These are phyloP conservation scores for Sabellastarte sp. DNA, from an alignment of 2,888 invertebrate genomes.

Conservation along the genomic window DNA sequence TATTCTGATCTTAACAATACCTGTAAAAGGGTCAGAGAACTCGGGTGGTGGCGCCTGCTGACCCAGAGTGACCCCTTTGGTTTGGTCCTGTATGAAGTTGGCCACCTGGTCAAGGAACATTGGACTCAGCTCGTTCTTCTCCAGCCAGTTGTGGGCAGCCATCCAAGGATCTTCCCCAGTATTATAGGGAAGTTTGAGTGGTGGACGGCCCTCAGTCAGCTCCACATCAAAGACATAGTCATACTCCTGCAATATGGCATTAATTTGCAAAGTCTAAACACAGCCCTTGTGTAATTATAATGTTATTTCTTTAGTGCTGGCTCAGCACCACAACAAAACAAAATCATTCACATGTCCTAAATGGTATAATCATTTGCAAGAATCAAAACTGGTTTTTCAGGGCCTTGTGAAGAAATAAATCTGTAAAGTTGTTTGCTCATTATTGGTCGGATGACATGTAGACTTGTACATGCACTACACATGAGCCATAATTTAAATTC, in stretches of 20 bases:
- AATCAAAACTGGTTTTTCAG: too few relatives aligned
- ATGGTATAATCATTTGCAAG: too few relatives aligned
- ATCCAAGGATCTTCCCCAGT: constrained; percentile 86
- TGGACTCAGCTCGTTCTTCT: constrained; percentile 79
- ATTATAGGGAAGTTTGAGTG: constrained; percentile 89
- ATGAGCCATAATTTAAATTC: too few relatives aligned
- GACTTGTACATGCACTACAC: too few relatives aligned
- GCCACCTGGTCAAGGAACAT: constrained; percentile 85
- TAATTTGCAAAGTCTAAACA: neutral
- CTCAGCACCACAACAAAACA: too few relatives aligned
- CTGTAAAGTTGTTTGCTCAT: too few relatives aligned
- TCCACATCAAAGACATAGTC: constrained; percentile 97
- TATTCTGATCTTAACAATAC: constrained; percentile 52
- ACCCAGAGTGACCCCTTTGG: constrained; percentile 62
- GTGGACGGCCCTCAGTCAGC: constrained; percentile 83
- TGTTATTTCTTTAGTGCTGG: neutral
- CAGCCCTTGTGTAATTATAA: neutral
- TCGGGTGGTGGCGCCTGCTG: constrained; percentile 36
- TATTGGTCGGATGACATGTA: too few relatives aligned
- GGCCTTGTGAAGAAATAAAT: too few relatives aligned
- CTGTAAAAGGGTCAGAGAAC: constrained; percentile 67
- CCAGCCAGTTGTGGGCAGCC: constrained; percentile 86
- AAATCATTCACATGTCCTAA: too few relatives aligned
- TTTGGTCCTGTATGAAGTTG: constrained; percentile 85
- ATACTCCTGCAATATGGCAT: constrained; percentile 67